These are phyloP conservation scores for Drosophila paracracens DNA, from an alignment of 2,888 invertebrate genomes.

Conservation along the genomic window DNA sequence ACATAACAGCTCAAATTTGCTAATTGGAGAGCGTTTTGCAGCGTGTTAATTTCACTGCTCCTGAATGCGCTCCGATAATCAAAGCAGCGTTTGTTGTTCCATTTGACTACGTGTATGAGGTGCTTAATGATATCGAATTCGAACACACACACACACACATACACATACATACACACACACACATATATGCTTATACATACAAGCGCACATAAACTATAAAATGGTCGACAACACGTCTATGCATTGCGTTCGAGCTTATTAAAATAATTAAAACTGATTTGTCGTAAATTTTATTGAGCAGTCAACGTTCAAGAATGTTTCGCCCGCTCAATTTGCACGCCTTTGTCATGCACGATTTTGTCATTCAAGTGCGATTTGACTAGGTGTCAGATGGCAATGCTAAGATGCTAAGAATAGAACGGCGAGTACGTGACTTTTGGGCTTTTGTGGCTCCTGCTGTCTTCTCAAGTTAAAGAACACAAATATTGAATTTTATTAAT, in stretches of 20 bases:
- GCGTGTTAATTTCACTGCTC: conserved; percentile 31
- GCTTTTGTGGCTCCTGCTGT: conserved; percentile 5
- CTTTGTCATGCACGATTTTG: conserved; percentile 54
- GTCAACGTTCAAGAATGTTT: conserved; percentile 18
- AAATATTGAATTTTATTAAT: conserved; percentile 30
- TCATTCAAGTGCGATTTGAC: conserved; percentile 60
- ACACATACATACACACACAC: neutral
- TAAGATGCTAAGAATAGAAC: conserved; percentile 41
- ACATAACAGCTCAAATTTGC: conserved; percentile 17
- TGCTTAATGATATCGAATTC: conserved; percentile 16
- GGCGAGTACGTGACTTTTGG: conserved; percentile 55
- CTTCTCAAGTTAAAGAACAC: conserved; percentile 5
- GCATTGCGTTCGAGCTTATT: conserved; percentile 50
- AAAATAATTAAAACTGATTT: conserved; percentile 75
- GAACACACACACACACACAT: neutral
- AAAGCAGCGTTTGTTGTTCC: conserved; percentile 43
- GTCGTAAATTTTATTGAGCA: conserved; percentile 50
- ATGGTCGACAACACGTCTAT: conserved; percentile 54
- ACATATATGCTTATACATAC: neutral
- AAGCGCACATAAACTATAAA: conserved; percentile 36
- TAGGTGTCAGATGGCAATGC: conserved; percentile 32
- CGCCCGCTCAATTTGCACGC: conserved; percentile 33
- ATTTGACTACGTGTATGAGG: conserved; percentile 32
- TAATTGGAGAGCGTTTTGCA: conserved; percentile 54
- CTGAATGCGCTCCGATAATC: conserved; percentile 55